Evolutionary conservation across 2,797 vertebrate genomes (phyloP).

Genomic region (Crocidura indochinensis): DNA sequence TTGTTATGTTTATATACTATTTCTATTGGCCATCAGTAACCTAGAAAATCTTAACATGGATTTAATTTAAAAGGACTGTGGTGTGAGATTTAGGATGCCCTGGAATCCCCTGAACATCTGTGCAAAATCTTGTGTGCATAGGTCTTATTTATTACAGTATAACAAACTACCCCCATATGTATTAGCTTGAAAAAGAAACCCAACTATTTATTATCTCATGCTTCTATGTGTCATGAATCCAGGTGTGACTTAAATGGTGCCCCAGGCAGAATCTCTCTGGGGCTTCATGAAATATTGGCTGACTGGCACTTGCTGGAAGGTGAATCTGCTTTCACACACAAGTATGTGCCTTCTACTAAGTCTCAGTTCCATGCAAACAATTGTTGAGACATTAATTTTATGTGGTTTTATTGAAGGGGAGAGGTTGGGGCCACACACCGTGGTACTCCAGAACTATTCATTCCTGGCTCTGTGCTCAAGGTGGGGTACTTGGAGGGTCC

Average conservation of each 20-base stretch:
- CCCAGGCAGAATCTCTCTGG: not conserved
- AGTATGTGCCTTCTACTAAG: not conserved
- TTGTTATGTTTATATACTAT: conserved; percentile 17
- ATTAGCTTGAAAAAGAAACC: not conserved
- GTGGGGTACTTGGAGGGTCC: too few species aligned
- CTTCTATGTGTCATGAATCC: conserved; percentile 15
- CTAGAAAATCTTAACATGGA: conserved; percentile 25
- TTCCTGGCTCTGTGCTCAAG: too few species aligned
- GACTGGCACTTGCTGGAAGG: not conserved
- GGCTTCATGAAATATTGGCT: conserved; percentile 5
- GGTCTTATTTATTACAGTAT: conserved; percentile 1
- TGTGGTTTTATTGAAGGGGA: too few species aligned
- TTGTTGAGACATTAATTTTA: not conserved
- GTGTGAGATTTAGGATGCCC: conserved; percentile 33
- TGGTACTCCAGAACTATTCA: too few species aligned
- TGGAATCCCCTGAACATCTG: conserved; percentile 47
- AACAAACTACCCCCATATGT: not conserved
- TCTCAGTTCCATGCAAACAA: conserved; percentile 29
- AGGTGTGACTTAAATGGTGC: conserved; percentile 11
- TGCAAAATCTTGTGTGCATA: conserved; percentile 18
- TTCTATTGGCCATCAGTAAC: conserved; percentile 16
- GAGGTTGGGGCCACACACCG: too few species aligned
- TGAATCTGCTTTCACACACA: conserved; percentile 16
- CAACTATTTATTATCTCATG: conserved; percentile 31
- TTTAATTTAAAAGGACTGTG: conserved; percentile 31